These are phyloP conservation scores for Diploptera punctata DNA, from an alignment of 2,888 invertebrate genomes.

Conservation along the genomic window DNA sequence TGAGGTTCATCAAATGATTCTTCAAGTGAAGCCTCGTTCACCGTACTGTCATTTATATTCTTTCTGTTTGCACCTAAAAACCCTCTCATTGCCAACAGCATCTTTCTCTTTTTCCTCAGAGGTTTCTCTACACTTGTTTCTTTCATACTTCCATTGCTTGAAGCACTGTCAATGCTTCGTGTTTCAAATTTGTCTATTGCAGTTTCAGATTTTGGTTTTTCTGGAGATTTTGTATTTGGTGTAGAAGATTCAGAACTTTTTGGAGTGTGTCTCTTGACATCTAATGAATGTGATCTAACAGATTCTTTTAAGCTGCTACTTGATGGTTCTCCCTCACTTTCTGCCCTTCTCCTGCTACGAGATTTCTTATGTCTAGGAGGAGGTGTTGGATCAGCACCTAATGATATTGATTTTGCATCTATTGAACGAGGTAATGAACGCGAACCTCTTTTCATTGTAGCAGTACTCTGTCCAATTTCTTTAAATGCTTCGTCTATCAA, in stretches of 20 bases:
- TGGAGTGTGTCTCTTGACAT: neutral
- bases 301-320: neutral
- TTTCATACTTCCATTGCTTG: neutral
- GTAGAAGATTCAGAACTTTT: slow-evolving; percentile 15
- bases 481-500: slow-evolving; percentile 43
- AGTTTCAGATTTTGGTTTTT: neutral
- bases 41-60: slow-evolving; percentile 26
- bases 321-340: slow-evolving; percentile 39
- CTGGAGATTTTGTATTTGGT: slow-evolving; percentile 3
- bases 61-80: slow-evolving; percentile 28
- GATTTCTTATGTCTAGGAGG: slow-evolving; percentile 30
- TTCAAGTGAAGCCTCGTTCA: slow-evolving; percentile 32
- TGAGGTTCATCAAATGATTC: slow-evolving; percentile 41
- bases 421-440: slow-evolving; percentile 38
- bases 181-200: neutral
- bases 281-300: slow-evolving; percentile 20
- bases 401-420: slow-evolving; percentile 37
- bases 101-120: slow-evolving; percentile 46
- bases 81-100: slow-evolving; percentile 45
- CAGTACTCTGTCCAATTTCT: slow-evolving; percentile 39
- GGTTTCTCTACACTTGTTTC: slow-evolving; percentile 43
- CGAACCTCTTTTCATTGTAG: slow-evolving; percentile 36
- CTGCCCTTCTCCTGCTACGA: slow-evolving; percentile 35
- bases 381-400: slow-evolving; percentile 31
- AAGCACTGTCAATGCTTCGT: neutral